Evolutionary conservation across 2,797 vertebrate genomes (phyloP).

Genomic region (Pyrocephalus nanus): DNA sequence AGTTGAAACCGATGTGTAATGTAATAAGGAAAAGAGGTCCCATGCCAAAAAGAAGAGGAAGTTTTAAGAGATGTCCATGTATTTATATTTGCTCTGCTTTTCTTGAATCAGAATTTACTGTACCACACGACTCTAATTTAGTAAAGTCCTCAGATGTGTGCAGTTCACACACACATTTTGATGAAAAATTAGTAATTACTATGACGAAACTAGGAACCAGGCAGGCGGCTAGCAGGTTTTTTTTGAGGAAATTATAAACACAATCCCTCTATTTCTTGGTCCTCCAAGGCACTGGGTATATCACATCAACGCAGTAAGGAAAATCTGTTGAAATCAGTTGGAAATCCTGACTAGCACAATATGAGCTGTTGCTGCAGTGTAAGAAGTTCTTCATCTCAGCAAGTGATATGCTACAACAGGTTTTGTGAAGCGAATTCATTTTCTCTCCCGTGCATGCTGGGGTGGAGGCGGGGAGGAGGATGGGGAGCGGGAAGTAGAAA

Average conservation of each 20-base stretch:
- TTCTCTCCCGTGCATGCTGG: conserved; percentile 34
- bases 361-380: conserved; percentile 63
- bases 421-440: conserved; percentile 65
- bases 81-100: conserved; percentile 2
- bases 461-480: conserved; percentile 25
- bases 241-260: conserved; percentile 38
- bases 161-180: not conserved
- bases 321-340: conserved; percentile 68
- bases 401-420: conserved; percentile 65
- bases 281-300: conserved; percentile 40
- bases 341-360: conserved; percentile 67
- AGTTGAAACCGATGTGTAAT: conserved; percentile 54
- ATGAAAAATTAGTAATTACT: conserved; percentile 19
- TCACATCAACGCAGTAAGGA: conserved; percentile 56
- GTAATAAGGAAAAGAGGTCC: conserved; percentile 52
- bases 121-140: not conserved
- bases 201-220: not conserved
- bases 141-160: not conserved
- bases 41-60: conserved; percentile 11
- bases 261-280: conserved; percentile 30
- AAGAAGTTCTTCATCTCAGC: conserved; percentile 67
- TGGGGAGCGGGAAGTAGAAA: not conserved
- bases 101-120: not conserved
- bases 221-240: conserved; percentile 40
- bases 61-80: not conserved